Conservation (phyloP, 2,888 invertebrate genomes). For the Tetheella fluctuosa region DNA sequence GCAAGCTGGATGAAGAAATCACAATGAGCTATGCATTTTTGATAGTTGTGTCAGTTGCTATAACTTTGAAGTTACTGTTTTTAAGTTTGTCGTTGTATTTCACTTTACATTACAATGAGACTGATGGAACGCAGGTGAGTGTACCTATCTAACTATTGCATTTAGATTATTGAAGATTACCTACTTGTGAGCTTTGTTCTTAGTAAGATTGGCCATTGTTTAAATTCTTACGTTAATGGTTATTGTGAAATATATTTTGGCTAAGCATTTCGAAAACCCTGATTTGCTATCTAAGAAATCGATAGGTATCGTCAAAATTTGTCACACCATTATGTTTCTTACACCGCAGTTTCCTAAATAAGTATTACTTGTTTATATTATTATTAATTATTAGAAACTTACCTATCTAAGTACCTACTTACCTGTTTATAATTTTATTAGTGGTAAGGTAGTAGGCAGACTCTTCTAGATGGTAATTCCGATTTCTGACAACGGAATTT, state of each 20-base stretch:
- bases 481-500: no score
- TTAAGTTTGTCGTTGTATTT: conserved; percentile 73
- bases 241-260: not conserved
- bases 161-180: conserved; percentile 29
- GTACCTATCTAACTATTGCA: conserved; percentile 17
- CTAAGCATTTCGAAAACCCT: not conserved
- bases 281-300: not conserved
- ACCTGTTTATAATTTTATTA: no score
- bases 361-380: no score
- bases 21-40: conserved; percentile 69
- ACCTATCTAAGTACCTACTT: no score
- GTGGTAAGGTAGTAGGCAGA: no score
- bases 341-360: no score
- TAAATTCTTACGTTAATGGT: no score
- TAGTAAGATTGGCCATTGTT: not conserved
- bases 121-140: conserved; percentile 52
- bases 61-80: conserved; percentile 71
- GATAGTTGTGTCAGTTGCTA: conserved; percentile 73
- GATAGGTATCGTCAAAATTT: not conserved
- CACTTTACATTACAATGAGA: conserved; percentile 56
- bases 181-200: no score
- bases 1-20: not conserved
- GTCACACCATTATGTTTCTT: not conserved
- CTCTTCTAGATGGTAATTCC: no score
- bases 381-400: no score